Evolutionary conservation across 2,797 vertebrate genomes (phyloP).

Genomic region (Melanotaenia boesemani): DNA sequence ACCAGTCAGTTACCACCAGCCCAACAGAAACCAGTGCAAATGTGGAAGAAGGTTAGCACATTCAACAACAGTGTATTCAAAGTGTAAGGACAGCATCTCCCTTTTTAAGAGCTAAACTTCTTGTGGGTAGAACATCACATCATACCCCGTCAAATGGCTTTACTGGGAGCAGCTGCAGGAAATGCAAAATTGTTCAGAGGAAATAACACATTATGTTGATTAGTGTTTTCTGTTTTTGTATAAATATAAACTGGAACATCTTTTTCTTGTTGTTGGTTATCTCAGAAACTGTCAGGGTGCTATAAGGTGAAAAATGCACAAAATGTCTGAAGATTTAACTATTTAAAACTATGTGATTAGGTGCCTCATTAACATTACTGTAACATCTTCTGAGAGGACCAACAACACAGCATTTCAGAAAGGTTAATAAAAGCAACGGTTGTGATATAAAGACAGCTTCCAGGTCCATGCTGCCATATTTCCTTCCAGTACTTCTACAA

Average conservation of each 20-base stretch:
- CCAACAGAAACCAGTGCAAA: no score
- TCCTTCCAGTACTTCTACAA: constrained; percentile 21
- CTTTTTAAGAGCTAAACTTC: constrained; percentile 7
- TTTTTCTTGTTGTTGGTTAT: background rate
- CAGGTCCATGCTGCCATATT: constrained; percentile 1
- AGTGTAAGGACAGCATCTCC: constrained; percentile 2
- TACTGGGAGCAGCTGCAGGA: background rate
- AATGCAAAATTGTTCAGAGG: background rate
- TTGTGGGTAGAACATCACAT: constrained; percentile 22
- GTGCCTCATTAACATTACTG: no score
- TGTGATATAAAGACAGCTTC: background rate
- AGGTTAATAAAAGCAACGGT: background rate
- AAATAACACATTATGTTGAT: background rate
- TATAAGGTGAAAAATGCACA: background rate
- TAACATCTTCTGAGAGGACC: background rate
- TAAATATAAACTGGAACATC: background rate
- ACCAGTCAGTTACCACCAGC: no score
- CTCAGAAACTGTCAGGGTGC: no score
- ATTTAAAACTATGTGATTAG: background rate
- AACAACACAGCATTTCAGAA: background rate
- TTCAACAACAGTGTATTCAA: background rate
- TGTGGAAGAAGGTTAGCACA: no score
- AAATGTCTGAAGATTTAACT: background rate
- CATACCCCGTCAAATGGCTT: background rate
- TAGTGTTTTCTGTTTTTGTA: background rate